A percentile compares a stretch with the other conserved stretches of the same genome.
Conservation (phyloP, 2,888 invertebrate genomes). For the Tuta absoluta region DNA sequence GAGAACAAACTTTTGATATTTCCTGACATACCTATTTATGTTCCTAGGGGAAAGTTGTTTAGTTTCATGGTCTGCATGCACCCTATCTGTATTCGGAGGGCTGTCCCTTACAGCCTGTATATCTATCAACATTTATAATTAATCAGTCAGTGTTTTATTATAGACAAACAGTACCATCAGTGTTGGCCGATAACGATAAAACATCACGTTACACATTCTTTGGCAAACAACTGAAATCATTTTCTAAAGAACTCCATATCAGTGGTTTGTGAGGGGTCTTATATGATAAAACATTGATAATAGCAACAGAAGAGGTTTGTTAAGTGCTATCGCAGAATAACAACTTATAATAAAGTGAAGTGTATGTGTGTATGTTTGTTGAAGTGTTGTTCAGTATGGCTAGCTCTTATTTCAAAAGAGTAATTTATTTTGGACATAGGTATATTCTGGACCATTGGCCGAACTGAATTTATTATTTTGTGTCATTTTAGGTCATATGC, state of each 20-base stretch:
- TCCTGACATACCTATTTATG: too few species aligned
- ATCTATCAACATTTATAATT: neutral
- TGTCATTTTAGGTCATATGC: too few species aligned
- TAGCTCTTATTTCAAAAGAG: too few species aligned
- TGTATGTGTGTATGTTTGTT: neutral
- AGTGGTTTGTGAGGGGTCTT: neutral
- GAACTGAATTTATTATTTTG: too few species aligned
- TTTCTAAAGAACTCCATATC: neutral
- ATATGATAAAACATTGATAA: constrained; percentile 1
- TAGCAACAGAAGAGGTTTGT: neutral
- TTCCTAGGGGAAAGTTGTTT: too few species aligned
- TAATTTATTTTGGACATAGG: too few species aligned
- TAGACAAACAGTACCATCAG: neutral
- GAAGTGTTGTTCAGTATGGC: too few species aligned
- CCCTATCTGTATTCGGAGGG: too few species aligned
- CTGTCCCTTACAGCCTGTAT: too few species aligned
- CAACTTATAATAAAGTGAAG: neutral
- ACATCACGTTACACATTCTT: neutral
- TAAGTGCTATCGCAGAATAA: neutral
- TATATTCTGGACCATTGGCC: too few species aligned
- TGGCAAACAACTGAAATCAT: neutral
- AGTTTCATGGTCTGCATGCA: too few species aligned
- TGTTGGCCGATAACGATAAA: neutral
- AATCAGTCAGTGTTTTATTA: neutral
- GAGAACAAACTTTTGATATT: too few species aligned